phyloP scores from a whole-genome alignment of 2,888 invertebrate species.

The Volucella inflata region DNA sequence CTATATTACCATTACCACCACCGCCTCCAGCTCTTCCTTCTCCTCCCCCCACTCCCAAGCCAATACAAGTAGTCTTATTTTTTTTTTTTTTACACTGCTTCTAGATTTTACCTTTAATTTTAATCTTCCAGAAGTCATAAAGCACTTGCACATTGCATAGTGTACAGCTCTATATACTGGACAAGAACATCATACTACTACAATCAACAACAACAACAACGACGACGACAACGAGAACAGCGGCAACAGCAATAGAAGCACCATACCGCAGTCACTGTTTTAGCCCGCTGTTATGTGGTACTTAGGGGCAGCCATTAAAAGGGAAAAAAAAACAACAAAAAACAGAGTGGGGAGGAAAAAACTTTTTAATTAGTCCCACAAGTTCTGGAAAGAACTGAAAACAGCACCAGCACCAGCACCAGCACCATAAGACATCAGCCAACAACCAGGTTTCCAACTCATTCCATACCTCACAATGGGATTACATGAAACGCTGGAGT shows the following conservation, averaged over 20 bases:
- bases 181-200: conserved; percentile 31
- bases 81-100: conserved; percentile 19
- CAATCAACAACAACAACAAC: conserved; percentile 19
- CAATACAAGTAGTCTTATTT: conserved; percentile 40
- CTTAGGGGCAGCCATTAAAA: conserved; percentile 72
- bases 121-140: conserved; percentile 69
- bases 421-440: no score
- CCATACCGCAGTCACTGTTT: conserved; percentile 62
- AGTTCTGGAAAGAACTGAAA: conserved; percentile 44
- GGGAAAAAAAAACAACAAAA: conserved; percentile 26
- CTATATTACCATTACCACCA: no score
- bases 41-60: background rate
- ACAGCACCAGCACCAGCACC: conserved; percentile 18
- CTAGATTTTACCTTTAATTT: conserved; percentile 56
- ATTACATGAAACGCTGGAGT: conserved; percentile 9
- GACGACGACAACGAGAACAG: no score
- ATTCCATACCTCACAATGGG: conserved; percentile 14
- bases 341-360: conserved; percentile 48
- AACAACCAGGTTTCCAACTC: background rate
- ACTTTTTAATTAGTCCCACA: conserved; percentile 75
- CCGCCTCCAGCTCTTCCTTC: no score
- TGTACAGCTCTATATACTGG: conserved; percentile 1
- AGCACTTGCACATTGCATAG: conserved; percentile 64
- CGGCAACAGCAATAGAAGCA: background rate
- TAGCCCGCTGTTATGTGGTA: conserved; percentile 66